Conservation (phyloP, 2,888 invertebrate genomes). For the Campoplex capitator region DNA sequence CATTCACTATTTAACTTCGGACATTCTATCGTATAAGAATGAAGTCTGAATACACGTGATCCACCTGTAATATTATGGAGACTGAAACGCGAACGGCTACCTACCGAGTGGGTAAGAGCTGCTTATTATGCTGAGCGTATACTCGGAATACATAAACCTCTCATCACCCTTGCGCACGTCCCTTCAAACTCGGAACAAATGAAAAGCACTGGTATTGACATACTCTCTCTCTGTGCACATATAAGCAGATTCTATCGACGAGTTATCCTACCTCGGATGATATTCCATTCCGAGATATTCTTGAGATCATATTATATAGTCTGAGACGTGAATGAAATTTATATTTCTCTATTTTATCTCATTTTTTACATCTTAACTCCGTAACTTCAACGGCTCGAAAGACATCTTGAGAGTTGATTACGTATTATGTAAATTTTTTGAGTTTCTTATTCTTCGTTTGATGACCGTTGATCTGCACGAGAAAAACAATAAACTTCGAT, state of each 20-base stretch:
- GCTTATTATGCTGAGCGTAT: slow-evolving; percentile 51
- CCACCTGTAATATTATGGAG: slow-evolving; percentile 33
- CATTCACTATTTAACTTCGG: background rate
- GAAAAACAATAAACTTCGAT: too few relatives aligned
- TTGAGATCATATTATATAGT: slow-evolving; percentile 15
- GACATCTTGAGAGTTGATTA: background rate
- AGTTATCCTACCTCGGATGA: background rate
- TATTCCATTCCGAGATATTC: slow-evolving; percentile 12
- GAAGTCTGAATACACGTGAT: slow-evolving; percentile 23
- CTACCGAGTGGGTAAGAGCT: slow-evolving; percentile 40
- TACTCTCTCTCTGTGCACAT: slow-evolving; percentile 6
- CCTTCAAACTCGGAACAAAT: slow-evolving; percentile 31
- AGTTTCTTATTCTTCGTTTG: background rate
- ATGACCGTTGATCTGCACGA: too few relatives aligned
- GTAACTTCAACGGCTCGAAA: background rate
- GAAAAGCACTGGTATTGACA: slow-evolving; percentile 38
- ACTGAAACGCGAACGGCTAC: slow-evolving; percentile 33
- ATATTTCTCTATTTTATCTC: background rate
- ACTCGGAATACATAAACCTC: slow-evolving; percentile 27
- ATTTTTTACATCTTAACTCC: background rate
- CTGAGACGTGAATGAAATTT: slow-evolving; percentile 12
- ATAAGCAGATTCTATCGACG: slow-evolving; percentile 24
- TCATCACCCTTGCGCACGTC: background rate
- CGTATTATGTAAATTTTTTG: background rate
- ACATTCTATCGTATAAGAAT: background rate